Evolutionary conservation across 2,888 invertebrate species (phyloP).

Genomic region (Synergus japonicus): DNA sequence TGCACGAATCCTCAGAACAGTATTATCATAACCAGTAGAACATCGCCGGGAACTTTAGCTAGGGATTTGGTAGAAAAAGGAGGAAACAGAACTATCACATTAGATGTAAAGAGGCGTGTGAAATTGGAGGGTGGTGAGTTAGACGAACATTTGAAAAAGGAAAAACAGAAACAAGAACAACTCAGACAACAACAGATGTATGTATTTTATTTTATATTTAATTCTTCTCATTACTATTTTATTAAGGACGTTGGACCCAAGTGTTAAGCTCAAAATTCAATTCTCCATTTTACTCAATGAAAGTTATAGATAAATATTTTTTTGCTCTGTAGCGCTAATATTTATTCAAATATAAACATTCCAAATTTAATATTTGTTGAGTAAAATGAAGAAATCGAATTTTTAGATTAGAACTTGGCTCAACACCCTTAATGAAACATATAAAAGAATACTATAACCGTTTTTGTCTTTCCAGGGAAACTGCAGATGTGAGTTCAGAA

Average conservation of each 20-base stretch:
- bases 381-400: too few species aligned
- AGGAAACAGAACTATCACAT: constrained; percentile 84
- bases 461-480: constrained; percentile 79
- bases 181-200: constrained; percentile 77
- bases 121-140: constrained; percentile 88
- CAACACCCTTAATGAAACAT: constrained; percentile 50
- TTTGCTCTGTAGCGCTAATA: too few species aligned
- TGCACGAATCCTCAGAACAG: constrained; percentile 94
- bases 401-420: too few species aligned
- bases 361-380: too few species aligned
- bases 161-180: constrained; percentile 80
- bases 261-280: too few species aligned
- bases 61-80: constrained; percentile 89
- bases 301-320: too few species aligned
- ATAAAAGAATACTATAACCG: neutral
- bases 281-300: too few species aligned
- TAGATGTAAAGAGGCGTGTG: constrained; percentile 85
- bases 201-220: constrained; percentile 44
- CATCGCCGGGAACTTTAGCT: constrained; percentile 89
- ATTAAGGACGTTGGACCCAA: constrained; percentile 42
- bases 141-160: constrained; percentile 85
- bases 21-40: constrained; percentile 94
- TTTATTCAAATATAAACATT: too few species aligned
- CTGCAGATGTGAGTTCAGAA: constrained; percentile 87
- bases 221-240: constrained; percentile 49